Evolutionary conservation across 2,113 vertebrate genomes (phyloP).

Genomic region (Ceuthmochares aereus): DNA sequence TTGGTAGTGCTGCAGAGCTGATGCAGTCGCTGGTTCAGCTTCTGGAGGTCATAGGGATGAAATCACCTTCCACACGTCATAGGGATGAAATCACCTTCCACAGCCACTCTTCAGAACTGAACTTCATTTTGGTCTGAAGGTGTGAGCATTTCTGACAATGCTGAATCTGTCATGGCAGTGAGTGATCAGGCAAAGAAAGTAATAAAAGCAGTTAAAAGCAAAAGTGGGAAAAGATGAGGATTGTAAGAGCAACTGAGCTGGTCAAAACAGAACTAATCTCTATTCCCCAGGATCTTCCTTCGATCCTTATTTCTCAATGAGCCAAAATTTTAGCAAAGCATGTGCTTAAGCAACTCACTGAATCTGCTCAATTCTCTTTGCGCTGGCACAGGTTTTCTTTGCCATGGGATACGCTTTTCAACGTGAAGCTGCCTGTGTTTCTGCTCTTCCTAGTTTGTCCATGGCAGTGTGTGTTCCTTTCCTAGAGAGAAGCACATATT

Average conservation of each 20-base stretch:
- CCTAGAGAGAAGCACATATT: rapidly evolving
- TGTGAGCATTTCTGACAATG: background rate
- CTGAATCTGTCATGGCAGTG: background rate
- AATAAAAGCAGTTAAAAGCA: background rate
- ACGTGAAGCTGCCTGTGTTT: background rate
- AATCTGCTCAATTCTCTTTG: background rate
- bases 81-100: background rate
- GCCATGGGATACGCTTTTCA: background rate
- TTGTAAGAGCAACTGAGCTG: background rate
- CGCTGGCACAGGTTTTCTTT: background rate
- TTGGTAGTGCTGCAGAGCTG: background rate
- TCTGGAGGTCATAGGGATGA: background rate
- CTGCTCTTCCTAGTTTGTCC: background rate
- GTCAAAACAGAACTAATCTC: background rate
- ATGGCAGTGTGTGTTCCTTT: background rate
- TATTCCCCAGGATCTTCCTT: background rate
- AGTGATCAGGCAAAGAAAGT: background rate
- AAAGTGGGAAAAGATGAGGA: background rate
- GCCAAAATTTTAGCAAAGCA: background rate
- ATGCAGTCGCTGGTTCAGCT: background rate
- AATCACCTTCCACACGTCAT: too few species aligned
- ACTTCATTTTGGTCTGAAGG: background rate
- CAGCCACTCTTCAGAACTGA: background rate
- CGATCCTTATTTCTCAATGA: background rate
- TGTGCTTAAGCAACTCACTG: background rate